Evolutionary conservation across 1,140 invertebrate species (phyloP).

Genomic region (Goniozus legneri): DNA sequence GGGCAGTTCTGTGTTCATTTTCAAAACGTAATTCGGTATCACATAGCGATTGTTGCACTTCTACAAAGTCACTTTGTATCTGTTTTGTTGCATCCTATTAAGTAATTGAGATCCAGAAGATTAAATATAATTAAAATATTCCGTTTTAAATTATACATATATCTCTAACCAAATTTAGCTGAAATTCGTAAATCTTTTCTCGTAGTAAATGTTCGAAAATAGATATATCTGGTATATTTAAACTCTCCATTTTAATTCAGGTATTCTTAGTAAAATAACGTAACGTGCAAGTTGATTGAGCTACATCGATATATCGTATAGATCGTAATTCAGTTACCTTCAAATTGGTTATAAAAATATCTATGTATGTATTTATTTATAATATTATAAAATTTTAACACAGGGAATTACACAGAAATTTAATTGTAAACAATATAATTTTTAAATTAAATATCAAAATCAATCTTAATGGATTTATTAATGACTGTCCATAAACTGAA

Average conservation of each 20-base stretch:
- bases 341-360: too few relatives aligned
- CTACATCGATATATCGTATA: too few relatives aligned
- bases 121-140: neutral
- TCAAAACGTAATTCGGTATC: conserved; percentile 28
- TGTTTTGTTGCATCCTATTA: conserved; percentile 15
- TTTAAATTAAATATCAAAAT: too few relatives aligned
- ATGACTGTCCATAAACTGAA: conserved; percentile 87
- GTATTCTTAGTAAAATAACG: too few relatives aligned
- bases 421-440: too few relatives aligned
- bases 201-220: conserved; percentile 29
- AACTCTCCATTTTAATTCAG: conserved; percentile 2
- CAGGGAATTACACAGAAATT: too few relatives aligned
- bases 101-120: neutral
- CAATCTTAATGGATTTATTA: too few relatives aligned
- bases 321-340: too few relatives aligned
- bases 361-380: too few relatives aligned
- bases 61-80: conserved; percentile 27
- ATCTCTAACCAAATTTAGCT: conserved; percentile 24
- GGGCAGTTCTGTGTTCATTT: conserved; percentile 28
- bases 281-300: too few relatives aligned
- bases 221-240: conserved; percentile 14
- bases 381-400: too few relatives aligned
- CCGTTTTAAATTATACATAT: neutral
- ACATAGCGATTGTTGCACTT: conserved; percentile 24
- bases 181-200: conserved; percentile 30